Base-by-base conservation (phyloP, 2,797 vertebrate species). In the Muscicapa striata region DNA sequence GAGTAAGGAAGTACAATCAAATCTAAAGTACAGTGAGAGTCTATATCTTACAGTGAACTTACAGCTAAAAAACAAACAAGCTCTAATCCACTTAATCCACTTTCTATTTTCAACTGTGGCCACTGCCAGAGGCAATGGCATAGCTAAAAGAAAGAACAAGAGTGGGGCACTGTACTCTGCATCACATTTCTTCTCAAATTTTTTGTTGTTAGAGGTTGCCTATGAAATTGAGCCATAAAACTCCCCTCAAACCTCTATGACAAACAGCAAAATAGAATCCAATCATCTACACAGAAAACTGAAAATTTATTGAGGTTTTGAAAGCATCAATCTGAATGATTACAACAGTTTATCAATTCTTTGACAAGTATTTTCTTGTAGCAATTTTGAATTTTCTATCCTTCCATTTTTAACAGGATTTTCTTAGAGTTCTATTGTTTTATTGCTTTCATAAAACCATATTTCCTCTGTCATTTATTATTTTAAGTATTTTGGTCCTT, bases 11-110 rank as follows among this genome's bases (percentile, higher is more conserved):
- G 3, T n/a, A 48, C 13, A 36, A 27, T 45, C 32, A 83, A 68
- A 61, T 19, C 43, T 61, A 16, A 85, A 80, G 40, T 54, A 68
- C 0, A 0, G 54, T 16, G 13, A 84, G 10, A 78, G 38, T 64
- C 61, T 62, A 2, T 22, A 58, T 17, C 11, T 36, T 21, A 15
- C 21, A 77, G n/a, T 9, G 34, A 87, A 85, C 6, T 19, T 41
- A 34, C 18, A 80, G 48, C 40, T 85, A n/a, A 30, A 23, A 87
- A 85, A 24, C 30, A 89, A 87, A 58, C 68, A 80, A 74, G 17
- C 23, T 78, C 63, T 90, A 79, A 70, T 73, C n/a, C 74, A 57
- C 30, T 59, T 88, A 88, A 86, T 81, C 34, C 30, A 59, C 22
- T 34, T 45, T n/a, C 24, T 32, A 2, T 58, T 86, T 84, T 59